Evolutionary conservation across 2,888 invertebrate genomes (phyloP).

Genomic region (Periphyllus acericola): DNA sequence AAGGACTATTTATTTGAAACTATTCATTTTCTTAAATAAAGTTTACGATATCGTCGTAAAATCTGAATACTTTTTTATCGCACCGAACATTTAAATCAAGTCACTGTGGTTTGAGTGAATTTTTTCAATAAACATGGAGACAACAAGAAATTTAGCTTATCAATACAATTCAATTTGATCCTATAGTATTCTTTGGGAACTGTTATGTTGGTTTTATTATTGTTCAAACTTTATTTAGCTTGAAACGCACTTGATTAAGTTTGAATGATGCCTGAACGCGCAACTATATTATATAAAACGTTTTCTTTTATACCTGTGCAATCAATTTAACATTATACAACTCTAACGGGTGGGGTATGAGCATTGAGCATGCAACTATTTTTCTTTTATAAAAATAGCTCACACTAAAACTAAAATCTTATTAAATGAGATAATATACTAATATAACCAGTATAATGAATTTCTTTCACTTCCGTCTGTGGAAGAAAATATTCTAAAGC

Average conservation of each 20-base stretch:
- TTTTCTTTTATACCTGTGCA: too few relatives aligned
- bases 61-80: neutral
- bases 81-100: slow-evolving; percentile 3
- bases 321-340: too few relatives aligned
- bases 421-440: too few relatives aligned
- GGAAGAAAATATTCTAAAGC: too few relatives aligned
- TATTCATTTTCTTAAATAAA: slow-evolving; percentile 24
- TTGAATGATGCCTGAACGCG: neutral
- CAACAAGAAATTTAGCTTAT: neutral
- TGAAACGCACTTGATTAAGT: neutral
- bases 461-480: too few relatives aligned
- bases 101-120: neutral
- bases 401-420: too few relatives aligned
- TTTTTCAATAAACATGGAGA: neutral
- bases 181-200: neutral
- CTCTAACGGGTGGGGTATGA: neutral
- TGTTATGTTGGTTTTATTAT: neutral
- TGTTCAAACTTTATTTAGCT: too few relatives aligned
- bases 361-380: neutral
- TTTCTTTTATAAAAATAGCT: neutral
- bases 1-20: neutral
- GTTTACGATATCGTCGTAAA: slow-evolving; percentile 15
- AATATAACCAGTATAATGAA: too few relatives aligned
- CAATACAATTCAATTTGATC: slow-evolving; percentile 1
- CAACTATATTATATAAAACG: too few relatives aligned